phyloP scores from a whole-genome alignment of 1,140 invertebrate genomes.

The Bombus breviceps region DNA sequence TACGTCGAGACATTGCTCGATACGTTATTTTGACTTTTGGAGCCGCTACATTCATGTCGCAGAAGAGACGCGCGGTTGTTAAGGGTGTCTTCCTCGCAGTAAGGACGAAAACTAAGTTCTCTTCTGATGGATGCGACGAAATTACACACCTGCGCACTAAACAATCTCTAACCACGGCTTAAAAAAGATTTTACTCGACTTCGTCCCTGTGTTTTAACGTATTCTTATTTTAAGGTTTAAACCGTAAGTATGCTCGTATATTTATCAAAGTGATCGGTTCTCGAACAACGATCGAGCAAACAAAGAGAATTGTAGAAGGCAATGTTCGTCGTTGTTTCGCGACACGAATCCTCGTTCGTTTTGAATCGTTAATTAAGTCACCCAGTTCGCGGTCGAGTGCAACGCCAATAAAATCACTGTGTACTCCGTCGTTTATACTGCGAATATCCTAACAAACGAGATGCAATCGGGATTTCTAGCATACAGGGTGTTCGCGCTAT shows the following conservation, averaged over 20 bases:
- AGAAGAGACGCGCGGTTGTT: conserved; percentile 29
- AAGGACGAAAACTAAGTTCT: conserved; percentile 35
- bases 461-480: background rate
- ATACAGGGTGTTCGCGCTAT: background rate
- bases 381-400: background rate
- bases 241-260: conserved; percentile 63
- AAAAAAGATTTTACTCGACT: conserved; percentile 35
- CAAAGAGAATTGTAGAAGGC: background rate
- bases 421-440: background rate
- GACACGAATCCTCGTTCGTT: background rate
- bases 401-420: background rate
- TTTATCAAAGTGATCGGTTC: conserved; percentile 50
- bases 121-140: conserved; percentile 43
- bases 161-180: conserved; percentile 50
- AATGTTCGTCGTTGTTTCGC: background rate
- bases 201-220: conserved; percentile 37
- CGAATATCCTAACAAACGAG: background rate
- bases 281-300: background rate
- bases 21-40: background rate
- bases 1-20: conserved; percentile 38
- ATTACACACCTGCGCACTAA: conserved; percentile 64
- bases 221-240: conserved; percentile 53
- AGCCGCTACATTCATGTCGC: background rate
- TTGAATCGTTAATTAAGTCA: conserved; percentile 9
- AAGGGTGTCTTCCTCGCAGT: conserved; percentile 4